These are phyloP conservation scores for Trissolcus brochymenae DNA, from an alignment of 2,888 invertebrate genomes.

Conservation along the genomic window DNA sequence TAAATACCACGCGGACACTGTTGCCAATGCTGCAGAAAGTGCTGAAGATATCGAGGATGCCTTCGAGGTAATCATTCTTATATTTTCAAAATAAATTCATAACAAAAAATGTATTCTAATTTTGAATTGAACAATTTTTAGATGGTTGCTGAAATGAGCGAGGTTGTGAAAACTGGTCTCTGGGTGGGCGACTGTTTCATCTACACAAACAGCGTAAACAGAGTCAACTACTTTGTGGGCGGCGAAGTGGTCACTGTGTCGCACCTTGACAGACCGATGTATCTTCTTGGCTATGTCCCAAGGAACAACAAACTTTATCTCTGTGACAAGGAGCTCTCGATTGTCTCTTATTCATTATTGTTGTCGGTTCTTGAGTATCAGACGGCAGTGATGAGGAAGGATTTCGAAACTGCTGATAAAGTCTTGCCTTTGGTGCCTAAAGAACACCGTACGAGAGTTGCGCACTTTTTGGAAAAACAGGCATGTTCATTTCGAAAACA, in stretches of 20 bases:
- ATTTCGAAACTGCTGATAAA: slow-evolving; percentile 96
- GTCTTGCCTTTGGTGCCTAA: slow-evolving; percentile 96
- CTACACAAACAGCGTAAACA: slow-evolving; percentile 97
- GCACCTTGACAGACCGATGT: slow-evolving; percentile 97
- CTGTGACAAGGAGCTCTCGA: slow-evolving; percentile 97
- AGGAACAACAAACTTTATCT: slow-evolving; percentile 97
- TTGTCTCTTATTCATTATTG: slow-evolving; percentile 95
- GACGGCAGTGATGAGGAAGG: slow-evolving; percentile 99
- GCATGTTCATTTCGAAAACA: slow-evolving; percentile 70
- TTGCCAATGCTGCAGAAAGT: slow-evolving; percentile 86
- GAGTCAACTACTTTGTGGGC: slow-evolving; percentile 99
- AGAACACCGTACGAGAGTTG: slow-evolving; percentile 97
- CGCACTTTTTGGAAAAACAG: slow-evolving; percentile 99
- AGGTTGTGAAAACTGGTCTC: slow-evolving; percentile 93
- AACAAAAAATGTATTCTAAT: not conserved
- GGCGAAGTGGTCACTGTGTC: slow-evolving; percentile 99
- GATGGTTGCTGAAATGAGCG: slow-evolving; percentile 91
- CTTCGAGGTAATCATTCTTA: slow-evolving; percentile 86
- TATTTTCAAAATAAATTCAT: not conserved
- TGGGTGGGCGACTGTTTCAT: slow-evolving; percentile 99
- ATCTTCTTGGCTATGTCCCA: slow-evolving; percentile 96
- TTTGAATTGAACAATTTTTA: slow-evolving; percentile 67
- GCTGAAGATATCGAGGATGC: slow-evolving; percentile 93
- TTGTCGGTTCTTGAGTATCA: slow-evolving; percentile 98
- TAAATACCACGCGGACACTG: slow-evolving; percentile 89